Evolutionary conservation across 2,113 vertebrate genomes (phyloP).

Genomic region (Bubo bubo): DNA sequence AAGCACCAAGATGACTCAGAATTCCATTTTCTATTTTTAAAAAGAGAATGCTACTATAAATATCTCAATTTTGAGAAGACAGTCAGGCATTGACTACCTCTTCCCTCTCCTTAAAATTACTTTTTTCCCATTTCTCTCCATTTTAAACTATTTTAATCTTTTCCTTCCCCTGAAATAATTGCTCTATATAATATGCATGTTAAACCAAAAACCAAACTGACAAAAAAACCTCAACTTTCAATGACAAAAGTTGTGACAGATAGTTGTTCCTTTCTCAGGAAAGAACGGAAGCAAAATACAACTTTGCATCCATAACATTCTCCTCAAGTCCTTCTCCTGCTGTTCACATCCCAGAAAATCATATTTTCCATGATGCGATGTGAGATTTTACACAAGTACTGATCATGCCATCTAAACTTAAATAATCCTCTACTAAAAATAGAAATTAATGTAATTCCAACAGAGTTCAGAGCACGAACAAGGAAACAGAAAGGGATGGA

Average conservation of each 20-base stretch:
- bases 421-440: slow-evolving; percentile 10
- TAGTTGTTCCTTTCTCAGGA: background rate
- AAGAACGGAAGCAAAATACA: background rate
- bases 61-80: background rate
- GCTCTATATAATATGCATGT: rapidly evolving
- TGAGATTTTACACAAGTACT: background rate
- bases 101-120: background rate
- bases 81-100: background rate
- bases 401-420: background rate
- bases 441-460: background rate
- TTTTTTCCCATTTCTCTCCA: background rate
- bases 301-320: background rate
- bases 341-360: background rate
- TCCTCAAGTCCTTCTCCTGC: background rate
- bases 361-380: background rate
- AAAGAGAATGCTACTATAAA: background rate
- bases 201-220: background rate
- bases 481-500: background rate
- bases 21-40: background rate
- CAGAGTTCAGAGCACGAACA: background rate
- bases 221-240: background rate
- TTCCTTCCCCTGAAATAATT: background rate
- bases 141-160: background rate
- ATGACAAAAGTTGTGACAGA: background rate
- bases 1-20: background rate